These are phyloP conservation scores for Drosophila recens DNA, from an alignment of 2,888 invertebrate species.

Conservation along the genomic window DNA sequence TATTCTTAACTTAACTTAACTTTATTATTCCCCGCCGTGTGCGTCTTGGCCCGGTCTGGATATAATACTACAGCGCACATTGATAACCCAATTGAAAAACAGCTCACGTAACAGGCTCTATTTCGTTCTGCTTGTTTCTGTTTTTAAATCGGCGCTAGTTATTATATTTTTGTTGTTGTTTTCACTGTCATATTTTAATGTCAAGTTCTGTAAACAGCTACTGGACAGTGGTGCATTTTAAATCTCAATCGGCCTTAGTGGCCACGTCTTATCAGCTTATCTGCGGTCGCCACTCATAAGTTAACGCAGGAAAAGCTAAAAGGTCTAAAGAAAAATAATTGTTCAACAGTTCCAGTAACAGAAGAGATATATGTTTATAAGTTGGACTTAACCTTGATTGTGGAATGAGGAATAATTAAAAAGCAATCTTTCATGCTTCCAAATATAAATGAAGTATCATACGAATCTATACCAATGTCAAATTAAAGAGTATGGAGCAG, in stretches of 20 bases:
- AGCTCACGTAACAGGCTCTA: slow-evolving; percentile 53
- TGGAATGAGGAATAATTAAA: background rate
- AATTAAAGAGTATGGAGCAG: background rate
- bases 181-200: slow-evolving; percentile 72
- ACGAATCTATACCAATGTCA: background rate
- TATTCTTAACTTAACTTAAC: too few species aligned
- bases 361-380: slow-evolving; percentile 36
- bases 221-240: slow-evolving; percentile 67
- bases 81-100: slow-evolving; percentile 55
- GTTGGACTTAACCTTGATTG: slow-evolving; percentile 49
- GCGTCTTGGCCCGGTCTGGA: slow-evolving; percentile 16
- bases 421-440: background rate
- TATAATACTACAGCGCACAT: slow-evolving; percentile 29
- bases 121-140: slow-evolving; percentile 19
- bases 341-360: slow-evolving; percentile 55
- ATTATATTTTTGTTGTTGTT: slow-evolving; percentile 57
- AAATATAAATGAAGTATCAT: background rate
- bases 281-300: slow-evolving; percentile 67
- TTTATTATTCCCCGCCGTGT: too few species aligned
- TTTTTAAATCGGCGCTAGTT: slow-evolving; percentile 59
- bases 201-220: slow-evolving; percentile 48
- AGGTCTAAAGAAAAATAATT: slow-evolving; percentile 36
- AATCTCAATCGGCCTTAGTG: slow-evolving; percentile 70
- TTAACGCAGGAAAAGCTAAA: slow-evolving; percentile 34
- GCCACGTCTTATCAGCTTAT: slow-evolving; percentile 58